Percentiles rank a stretch among this genome's conserved stretches.
Evolutionary conservation across 2,113 vertebrate species (phyloP).

Genomic region (Strix aluco): DNA sequence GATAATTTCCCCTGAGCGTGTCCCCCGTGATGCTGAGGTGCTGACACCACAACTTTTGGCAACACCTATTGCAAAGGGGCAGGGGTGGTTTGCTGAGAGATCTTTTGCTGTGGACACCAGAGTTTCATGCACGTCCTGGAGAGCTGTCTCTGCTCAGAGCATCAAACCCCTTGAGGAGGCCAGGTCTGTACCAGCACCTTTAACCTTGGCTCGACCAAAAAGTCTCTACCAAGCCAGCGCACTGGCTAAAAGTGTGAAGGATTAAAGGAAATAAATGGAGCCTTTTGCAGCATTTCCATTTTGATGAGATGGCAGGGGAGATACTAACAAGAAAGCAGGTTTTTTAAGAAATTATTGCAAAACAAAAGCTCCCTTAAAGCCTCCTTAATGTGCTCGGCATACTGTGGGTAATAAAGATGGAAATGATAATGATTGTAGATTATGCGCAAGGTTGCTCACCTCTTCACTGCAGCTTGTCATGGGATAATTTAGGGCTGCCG

Average conservation of each 20-base stretch:
- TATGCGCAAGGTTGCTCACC: slow-evolving; percentile 76
- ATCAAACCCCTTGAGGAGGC: background rate
- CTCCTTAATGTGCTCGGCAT: slow-evolving; percentile 68
- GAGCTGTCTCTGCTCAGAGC: background rate
- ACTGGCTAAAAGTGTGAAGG: background rate
- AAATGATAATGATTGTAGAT: slow-evolving; percentile 77
- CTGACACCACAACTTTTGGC: background rate
- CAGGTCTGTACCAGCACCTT: background rate
- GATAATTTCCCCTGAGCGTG: fast-evolving
- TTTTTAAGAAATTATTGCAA: slow-evolving; percentile 68
- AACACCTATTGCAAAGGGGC: background rate
- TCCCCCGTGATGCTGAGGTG: background rate
- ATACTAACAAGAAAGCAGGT: slow-evolving; percentile 72
- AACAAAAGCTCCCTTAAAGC: slow-evolving; percentile 74
- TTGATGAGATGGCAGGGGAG: slow-evolving; percentile 70
- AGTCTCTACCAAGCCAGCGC: background rate
- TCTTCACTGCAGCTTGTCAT: slow-evolving; percentile 72
- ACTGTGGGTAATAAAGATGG: slow-evolving; percentile 76
- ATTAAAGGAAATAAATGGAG: slow-evolving; percentile 59
- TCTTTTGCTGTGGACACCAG: background rate
- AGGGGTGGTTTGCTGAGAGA: background rate
- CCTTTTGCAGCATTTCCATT: slow-evolving; percentile 61
- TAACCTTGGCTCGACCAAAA: background rate
- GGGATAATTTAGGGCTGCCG: slow-evolving; percentile 76
- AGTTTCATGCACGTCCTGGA: background rate